A percentile compares a stretch with the other conserved stretches of the same genome.
phyloP scores from a whole-genome alignment of 1,140 invertebrate species.

The Eciton burchellii region DNA sequence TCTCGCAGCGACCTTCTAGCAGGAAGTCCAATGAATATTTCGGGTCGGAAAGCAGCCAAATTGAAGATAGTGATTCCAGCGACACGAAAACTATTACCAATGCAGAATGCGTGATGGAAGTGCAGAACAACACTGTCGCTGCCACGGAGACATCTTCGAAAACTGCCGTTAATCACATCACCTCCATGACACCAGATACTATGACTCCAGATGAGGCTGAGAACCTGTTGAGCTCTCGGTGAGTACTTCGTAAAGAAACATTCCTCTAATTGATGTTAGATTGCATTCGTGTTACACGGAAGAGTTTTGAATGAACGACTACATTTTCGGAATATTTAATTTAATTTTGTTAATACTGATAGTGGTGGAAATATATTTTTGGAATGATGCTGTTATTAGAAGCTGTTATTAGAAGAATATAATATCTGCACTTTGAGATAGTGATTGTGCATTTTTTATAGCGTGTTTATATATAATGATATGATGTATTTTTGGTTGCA shows the following conservation, averaged over 20 bases:
- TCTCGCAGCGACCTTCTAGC: slow-evolving; percentile 47
- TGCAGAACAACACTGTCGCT: slow-evolving; percentile 25
- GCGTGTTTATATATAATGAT: slow-evolving; percentile 7
- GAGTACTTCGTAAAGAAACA: slow-evolving; percentile 67
- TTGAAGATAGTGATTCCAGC: slow-evolving; percentile 79
- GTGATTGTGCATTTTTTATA: slow-evolving; percentile 16
- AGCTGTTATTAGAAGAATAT: slow-evolving; percentile 5
- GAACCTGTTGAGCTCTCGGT: slow-evolving; percentile 92
- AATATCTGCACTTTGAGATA: background rate
- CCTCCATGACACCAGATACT: slow-evolving; percentile 86
- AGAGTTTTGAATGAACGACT: background rate
- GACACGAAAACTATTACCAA: slow-evolving; percentile 79
- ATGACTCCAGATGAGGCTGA: slow-evolving; percentile 95
- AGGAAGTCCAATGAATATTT: slow-evolving; percentile 56
- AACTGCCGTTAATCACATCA: slow-evolving; percentile 70
- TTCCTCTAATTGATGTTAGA: slow-evolving; percentile 17
- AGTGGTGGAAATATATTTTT: slow-evolving; percentile 5
- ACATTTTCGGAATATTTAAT: background rate
- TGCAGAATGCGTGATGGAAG: slow-evolving; percentile 64
- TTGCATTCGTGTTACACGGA: background rate
- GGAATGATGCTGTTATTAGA: slow-evolving; percentile 6
- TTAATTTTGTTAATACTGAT: background rate
- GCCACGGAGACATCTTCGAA: slow-evolving; percentile 70
- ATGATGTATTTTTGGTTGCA: slow-evolving; percentile 39
- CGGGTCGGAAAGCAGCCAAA: slow-evolving; percentile 63